Percentiles rank a stretch among this genome's conserved stretches.
phyloP scores from a whole-genome alignment of 1,140 invertebrate genomes.

The Polypedilum pembai region DNA sequence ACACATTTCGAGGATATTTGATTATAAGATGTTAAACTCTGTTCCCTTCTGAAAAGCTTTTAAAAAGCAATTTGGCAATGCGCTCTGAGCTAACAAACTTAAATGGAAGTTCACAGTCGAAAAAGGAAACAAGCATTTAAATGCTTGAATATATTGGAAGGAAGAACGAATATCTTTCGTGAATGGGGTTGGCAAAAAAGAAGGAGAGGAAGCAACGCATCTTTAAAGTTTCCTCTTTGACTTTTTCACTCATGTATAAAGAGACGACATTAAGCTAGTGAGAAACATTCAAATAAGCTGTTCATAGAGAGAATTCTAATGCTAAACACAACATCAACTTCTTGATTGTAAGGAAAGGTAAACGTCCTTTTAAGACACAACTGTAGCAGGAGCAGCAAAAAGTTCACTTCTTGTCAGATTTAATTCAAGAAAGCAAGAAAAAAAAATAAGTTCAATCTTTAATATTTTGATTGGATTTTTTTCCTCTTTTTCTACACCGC shows the following conservation, averaged over 20 bases:
- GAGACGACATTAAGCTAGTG: no score
- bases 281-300: no score
- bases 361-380: neutral
- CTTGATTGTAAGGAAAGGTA: neutral
- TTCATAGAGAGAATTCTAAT: neutral
- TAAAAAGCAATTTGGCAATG: slow-evolving; percentile 27
- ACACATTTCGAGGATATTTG: slow-evolving; percentile 16
- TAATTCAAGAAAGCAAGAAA: neutral
- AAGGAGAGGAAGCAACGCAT: neutral
- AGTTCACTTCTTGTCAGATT: slow-evolving; percentile 16
- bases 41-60: slow-evolving; percentile 7
- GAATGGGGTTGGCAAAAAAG: no score
- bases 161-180: no score
- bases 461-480: slow-evolving; percentile 28
- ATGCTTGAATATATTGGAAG: neutral
- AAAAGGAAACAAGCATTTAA: neutral
- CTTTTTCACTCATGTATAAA: no score
- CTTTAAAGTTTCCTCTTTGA: no score
- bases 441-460: neutral
- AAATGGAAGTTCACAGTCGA: neutral
- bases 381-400: neutral
- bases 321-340: neutral
- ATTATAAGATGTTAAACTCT: neutral
- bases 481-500: neutral
- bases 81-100: slow-evolving; percentile 11